Evolutionary conservation across 1,140 invertebrate species (phyloP).

Genomic region (Pemphigus obesinymphae): DNA sequence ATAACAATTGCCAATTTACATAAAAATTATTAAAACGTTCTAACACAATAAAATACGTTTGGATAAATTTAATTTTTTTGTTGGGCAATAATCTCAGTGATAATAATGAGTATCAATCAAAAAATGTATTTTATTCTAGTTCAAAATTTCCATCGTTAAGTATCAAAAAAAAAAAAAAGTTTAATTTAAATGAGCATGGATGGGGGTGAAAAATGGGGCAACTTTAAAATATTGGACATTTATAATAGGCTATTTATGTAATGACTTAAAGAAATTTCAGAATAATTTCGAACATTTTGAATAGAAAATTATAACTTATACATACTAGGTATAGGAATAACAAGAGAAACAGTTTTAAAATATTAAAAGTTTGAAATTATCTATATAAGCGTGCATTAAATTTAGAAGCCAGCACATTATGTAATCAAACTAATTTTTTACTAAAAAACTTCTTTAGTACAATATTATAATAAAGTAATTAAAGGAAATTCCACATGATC

Average conservation of each 20-base stretch:
- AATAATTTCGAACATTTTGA: neutral
- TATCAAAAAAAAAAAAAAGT: neutral
- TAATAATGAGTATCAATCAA: neutral
- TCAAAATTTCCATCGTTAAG: neutral
- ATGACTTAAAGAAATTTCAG: neutral
- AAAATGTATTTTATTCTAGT: neutral
- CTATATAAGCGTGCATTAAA: neutral
- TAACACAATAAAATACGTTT: neutral
- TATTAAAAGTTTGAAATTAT: too few species aligned
- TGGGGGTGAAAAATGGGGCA: too few species aligned
- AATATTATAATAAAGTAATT: neutral
- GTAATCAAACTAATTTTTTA: neutral
- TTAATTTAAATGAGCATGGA: too few species aligned
- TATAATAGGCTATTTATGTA: neutral
- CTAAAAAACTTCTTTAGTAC: neutral
- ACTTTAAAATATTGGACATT: too few species aligned
- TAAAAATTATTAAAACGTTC: neutral
- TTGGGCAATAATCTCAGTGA: neutral
- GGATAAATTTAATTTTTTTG: neutral
- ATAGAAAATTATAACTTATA: neutral
- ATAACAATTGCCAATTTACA: neutral
- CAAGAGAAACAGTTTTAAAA: neutral
- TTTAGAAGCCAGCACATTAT: neutral
- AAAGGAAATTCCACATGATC: neutral
- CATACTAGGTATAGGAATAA: neutral